These are phyloP conservation scores for Drosophila paracracens DNA, from an alignment of 2,888 invertebrate genomes.

Conservation along the genomic window DNA sequence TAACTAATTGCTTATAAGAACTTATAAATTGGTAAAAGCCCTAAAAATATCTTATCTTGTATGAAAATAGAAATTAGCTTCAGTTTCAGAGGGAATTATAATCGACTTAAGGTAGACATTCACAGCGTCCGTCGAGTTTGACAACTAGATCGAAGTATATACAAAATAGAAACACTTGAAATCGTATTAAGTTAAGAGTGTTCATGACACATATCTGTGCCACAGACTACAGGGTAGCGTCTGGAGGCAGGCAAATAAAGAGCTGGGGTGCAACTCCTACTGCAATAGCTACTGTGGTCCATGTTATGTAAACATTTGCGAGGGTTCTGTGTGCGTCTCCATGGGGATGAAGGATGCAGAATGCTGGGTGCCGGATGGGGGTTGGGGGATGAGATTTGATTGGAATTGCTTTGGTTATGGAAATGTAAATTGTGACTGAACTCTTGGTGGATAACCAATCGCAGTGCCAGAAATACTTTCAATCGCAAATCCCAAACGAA, in stretches of 20 bases:
- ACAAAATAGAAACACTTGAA: not conserved
- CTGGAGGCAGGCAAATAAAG: conserved; percentile 41
- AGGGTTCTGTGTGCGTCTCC: conserved; percentile 5
- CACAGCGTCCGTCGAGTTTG: not conserved
- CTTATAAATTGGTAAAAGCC: not conserved
- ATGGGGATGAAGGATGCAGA: not conserved
- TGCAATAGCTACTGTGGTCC: conserved; percentile 33
- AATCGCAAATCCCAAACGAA: conserved; percentile 19
- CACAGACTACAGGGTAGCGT: conserved; percentile 21
- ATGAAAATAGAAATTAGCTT: not conserved
- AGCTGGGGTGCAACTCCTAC: conserved; percentile 9
- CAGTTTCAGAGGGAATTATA: not conserved
- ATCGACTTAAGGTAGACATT: not conserved
- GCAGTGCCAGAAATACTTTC: conserved; percentile 14
- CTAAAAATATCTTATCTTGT: not conserved
- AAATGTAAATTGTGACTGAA: conserved; percentile 6
- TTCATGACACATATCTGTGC: not conserved
- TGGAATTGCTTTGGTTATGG: conserved; percentile 19
- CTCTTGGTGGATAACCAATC: conserved; percentile 12
- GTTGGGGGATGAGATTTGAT: conserved; percentile 5
- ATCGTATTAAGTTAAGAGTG: not conserved
- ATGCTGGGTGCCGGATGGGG: not conserved
- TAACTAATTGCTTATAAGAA: not conserved
- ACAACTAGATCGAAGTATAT: not conserved
- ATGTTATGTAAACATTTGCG: conserved; percentile 44